Base-by-base conservation (phyloP, 2,888 invertebrate species). In the Nemapogon koenigi region DNA sequence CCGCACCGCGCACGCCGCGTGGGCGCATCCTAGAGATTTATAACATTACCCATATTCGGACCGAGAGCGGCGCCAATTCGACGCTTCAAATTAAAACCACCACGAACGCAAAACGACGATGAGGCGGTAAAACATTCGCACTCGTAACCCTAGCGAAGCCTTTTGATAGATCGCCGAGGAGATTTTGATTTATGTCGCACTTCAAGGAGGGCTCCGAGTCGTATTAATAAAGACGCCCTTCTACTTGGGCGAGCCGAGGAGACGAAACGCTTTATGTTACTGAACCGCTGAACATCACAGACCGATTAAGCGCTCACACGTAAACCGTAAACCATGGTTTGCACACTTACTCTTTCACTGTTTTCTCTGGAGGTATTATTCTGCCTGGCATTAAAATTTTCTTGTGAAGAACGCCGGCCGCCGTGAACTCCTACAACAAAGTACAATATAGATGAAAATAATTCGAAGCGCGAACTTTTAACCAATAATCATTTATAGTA, bases 1-100 rank as follows among this genome's bases (percentile, higher is more conserved):
- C 56, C 62, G 57, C 66, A 69, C n/a, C 11, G 13, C n/a, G 11
- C 35, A 19, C 36, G 28, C 8, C n/a, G 37, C 29, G 29, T 37
- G 27, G 29, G 35, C 64, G 65, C 67, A 53, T 62, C 43, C 41
- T 50, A 49, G 59, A 71, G 73, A 76, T 78, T 78, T 76, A 78
- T 72, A 73, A 72, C 76, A 71, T 73, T 69, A 72, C 64, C 76
- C 73, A 71, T 72, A 75, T 75, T 72, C 69, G 71, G 65, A 54
- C 66, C 60, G 65, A 62, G 70, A 66, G 59, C 58, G 76, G 76
- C 78, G 76, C 75, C 76, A 69, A 73, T 66, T 70, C 70, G 68
- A 73, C 71, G 70, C 52, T 62, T 72, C 67, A 69, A 75, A 73
- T 75, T 72, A 75, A 75, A 69, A 71, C 59, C 54, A 50, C 62